Evolutionary conservation across 2,113 vertebrate genomes (phyloP).

Genomic region (Trachemys scripta): DNA sequence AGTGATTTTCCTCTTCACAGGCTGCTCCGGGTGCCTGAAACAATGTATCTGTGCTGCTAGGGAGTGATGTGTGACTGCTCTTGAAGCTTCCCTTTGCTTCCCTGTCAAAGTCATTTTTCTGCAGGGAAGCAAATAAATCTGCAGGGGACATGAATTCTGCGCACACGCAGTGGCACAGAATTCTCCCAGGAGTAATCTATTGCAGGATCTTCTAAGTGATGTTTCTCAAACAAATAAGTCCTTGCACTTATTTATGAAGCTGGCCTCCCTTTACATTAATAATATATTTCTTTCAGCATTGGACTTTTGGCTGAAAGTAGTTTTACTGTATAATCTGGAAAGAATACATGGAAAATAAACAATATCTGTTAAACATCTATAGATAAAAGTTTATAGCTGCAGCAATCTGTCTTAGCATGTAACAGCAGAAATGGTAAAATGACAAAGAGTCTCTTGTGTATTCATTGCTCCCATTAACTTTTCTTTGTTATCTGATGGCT

Average conservation of each 20-base stretch:
- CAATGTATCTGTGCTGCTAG: too few species aligned
- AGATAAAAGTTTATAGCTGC: slow-evolving; percentile 8
- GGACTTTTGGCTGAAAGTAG: slow-evolving; percentile 44
- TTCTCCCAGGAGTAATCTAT: neutral
- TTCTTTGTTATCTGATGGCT: slow-evolving; percentile 72
- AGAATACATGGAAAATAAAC: slow-evolving; percentile 53
- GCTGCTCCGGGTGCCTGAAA: too few species aligned
- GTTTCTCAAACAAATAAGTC: neutral
- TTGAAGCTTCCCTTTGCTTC: too few species aligned
- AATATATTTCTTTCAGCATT: slow-evolving; percentile 51
- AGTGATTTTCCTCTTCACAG: too few species aligned
- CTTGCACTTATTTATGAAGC: slow-evolving; percentile 8
- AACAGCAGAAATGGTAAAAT: slow-evolving; percentile 41
- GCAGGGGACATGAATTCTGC: too few species aligned
- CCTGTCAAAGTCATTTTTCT: too few species aligned
- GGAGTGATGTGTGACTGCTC: too few species aligned
- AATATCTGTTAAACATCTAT: neutral
- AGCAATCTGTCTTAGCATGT: slow-evolving; percentile 13
- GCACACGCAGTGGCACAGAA: too few species aligned
- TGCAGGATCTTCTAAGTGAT: neutral
- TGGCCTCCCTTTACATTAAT: slow-evolving; percentile 33
- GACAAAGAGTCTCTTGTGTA: slow-evolving; percentile 67
- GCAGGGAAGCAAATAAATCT: too few species aligned
- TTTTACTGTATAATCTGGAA: neutral
- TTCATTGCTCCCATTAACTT: slow-evolving; percentile 71